Evolutionary conservation across 2,113 vertebrate genomes (phyloP).

Genomic region (Etheostoma spectabile): DNA sequence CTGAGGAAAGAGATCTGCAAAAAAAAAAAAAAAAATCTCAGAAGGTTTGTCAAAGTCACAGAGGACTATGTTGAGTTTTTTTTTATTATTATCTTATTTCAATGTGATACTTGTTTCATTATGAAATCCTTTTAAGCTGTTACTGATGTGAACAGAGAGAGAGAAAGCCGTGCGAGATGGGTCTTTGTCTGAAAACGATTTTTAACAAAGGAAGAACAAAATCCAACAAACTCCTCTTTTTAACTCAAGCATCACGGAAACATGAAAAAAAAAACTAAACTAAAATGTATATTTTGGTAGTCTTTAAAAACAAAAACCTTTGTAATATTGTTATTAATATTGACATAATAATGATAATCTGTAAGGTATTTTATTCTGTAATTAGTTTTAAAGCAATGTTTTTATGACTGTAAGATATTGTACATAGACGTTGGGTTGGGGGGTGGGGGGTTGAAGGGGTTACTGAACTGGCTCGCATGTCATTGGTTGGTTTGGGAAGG

Average conservation of each 20-base stretch:
- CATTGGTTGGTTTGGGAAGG: slow-evolving; percentile 73
- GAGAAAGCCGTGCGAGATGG: slow-evolving; percentile 62
- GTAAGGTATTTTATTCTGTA: slow-evolving; percentile 89
- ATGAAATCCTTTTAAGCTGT: slow-evolving; percentile 71
- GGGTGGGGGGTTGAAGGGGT: slow-evolving; percentile 58
- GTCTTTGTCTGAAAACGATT: slow-evolving; percentile 75
- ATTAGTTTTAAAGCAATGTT: slow-evolving; percentile 89
- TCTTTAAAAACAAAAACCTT: slow-evolving; percentile 86
- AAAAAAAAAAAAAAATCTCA: slow-evolving; percentile 61
- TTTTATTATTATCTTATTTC: slow-evolving; percentile 76
- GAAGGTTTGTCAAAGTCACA: slow-evolving; percentile 74
- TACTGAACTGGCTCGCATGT: slow-evolving; percentile 72
- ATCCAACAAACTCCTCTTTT: slow-evolving; percentile 73
- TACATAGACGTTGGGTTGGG: slow-evolving; percentile 86
- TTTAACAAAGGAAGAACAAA: slow-evolving; percentile 79
- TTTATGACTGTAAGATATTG: slow-evolving; percentile 94
- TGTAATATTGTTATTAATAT: slow-evolving; percentile 87
- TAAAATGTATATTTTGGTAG: slow-evolving; percentile 96
- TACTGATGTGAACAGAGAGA: slow-evolving; percentile 64
- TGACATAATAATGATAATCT: slow-evolving; percentile 86
- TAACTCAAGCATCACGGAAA: slow-evolving; percentile 80
- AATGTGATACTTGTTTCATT: slow-evolving; percentile 73
- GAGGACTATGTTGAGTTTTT: slow-evolving; percentile 78
- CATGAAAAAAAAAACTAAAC: slow-evolving; percentile 76
- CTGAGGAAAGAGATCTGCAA: slow-evolving; percentile 77